Percentiles rank a stretch among this genome's conserved stretches.
Conservation (phyloP, 92 coral and sea anemone species). For the Metridium senile region DNA sequence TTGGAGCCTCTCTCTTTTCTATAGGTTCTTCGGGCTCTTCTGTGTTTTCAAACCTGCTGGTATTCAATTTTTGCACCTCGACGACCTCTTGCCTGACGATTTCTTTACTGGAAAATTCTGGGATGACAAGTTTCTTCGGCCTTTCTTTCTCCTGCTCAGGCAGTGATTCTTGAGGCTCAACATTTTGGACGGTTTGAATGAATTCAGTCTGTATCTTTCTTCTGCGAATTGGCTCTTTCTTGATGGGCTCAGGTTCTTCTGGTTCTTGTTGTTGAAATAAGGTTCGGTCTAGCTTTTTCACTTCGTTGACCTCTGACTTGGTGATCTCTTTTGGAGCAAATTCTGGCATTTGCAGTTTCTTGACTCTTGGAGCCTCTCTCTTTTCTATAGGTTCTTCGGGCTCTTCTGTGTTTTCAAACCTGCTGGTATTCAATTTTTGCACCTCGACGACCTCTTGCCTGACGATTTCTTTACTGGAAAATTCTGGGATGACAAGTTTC, state of each 20-base stretch:
- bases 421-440: background rate
- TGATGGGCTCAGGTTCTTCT: too few relatives aligned
- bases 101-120: background rate
- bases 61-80: background rate
- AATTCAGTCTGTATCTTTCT: too few relatives aligned
- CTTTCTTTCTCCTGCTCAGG: background rate
- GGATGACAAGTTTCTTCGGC: slow-evolving; percentile 8
- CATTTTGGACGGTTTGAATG: too few relatives aligned
- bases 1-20: background rate
- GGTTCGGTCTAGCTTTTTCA: background rate
- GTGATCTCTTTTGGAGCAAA: background rate
- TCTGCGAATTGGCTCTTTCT: too few relatives aligned
- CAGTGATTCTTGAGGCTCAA: background rate
- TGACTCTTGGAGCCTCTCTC: background rate
- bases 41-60: background rate
- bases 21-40: background rate
- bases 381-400: background rate
- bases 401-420: background rate
- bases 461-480: too few relatives aligned
- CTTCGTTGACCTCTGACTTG: background rate
- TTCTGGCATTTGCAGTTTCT: background rate
- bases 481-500: too few relatives aligned
- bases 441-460: too few relatives aligned
- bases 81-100: background rate
- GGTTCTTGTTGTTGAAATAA: too few relatives aligned